Conservation (phyloP, 2,888 invertebrate species). For the Drosophila putrida region DNA sequence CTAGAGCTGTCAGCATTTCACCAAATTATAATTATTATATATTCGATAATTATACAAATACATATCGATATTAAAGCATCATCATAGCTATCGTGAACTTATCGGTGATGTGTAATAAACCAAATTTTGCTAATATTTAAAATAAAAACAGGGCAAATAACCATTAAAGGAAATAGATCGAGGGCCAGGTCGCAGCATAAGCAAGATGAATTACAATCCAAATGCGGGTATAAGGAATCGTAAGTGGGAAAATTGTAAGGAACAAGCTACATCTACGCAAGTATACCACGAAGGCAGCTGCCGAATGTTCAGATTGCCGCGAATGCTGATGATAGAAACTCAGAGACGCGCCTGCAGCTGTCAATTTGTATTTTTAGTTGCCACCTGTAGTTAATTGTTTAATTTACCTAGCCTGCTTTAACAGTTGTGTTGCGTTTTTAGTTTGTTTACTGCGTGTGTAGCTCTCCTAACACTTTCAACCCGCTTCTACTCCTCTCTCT, state of each 20-base stretch:
- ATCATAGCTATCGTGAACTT: constrained; percentile 21
- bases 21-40: background rate
- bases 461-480: constrained; percentile 69
- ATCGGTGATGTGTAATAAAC: constrained; percentile 70
- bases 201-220: constrained; percentile 84
- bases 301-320: constrained; percentile 10
- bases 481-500: background rate
- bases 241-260: constrained; percentile 85
- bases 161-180: background rate
- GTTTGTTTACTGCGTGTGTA: constrained; percentile 58
- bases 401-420: constrained; percentile 23
- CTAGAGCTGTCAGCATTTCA: constrained; percentile 5
- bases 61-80: constrained; percentile 19
- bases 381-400: constrained; percentile 24
- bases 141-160: constrained; percentile 27
- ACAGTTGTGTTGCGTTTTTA: constrained; percentile 32
- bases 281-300: constrained; percentile 63
- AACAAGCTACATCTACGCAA: constrained; percentile 82
- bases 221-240: constrained; percentile 84
- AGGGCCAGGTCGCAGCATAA: constrained; percentile 6
- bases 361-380: constrained; percentile 17
- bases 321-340: constrained; percentile 31
- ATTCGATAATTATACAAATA: constrained; percentile 18
- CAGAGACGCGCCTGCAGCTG: constrained; percentile 37
- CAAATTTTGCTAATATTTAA: constrained; percentile 53